Conservation (phyloP, 2,797 vertebrate genomes). For the Gorsachius magnificus region DNA sequence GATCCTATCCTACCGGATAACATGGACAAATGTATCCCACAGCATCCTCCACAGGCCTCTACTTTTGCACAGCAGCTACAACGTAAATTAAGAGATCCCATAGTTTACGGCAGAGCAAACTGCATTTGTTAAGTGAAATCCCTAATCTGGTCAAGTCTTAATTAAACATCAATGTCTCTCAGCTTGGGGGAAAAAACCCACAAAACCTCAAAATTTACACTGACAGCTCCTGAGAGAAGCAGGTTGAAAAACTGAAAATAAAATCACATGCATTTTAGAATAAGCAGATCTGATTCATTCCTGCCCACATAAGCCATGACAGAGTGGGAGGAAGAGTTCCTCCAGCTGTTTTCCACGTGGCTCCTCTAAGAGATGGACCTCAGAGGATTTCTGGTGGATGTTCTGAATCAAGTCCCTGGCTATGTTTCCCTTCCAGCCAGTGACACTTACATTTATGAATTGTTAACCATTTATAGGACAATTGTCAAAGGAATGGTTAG, state of each 20-base stretch:
- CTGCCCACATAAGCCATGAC: not conserved
- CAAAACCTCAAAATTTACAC: not conserved
- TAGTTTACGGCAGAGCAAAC: not conserved
- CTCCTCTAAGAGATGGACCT: not conserved
- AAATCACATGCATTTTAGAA: not conserved
- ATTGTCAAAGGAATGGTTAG: not conserved
- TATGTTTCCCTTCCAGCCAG: conserved; percentile 1
- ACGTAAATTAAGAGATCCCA: not conserved
- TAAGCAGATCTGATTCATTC: not conserved
- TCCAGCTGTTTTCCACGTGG: conserved; percentile 9
- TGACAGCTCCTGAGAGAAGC: not conserved
- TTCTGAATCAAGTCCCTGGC: not conserved
- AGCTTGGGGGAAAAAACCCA: accelerated
- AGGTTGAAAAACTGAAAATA: not conserved
- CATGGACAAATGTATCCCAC: not conserved
- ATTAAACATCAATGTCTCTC: not conserved
- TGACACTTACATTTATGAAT: not conserved
- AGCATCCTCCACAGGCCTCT: not conserved
- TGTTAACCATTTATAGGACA: conserved; percentile 19
- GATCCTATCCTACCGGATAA: not conserved
- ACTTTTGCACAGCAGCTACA: not conserved
- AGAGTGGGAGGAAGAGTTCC: not conserved
- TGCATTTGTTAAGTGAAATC: not conserved
- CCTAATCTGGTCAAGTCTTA: not conserved
- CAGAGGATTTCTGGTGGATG: not conserved